Percentiles rank a stretch among this genome's conserved stretches.
These are phyloP conservation scores for Naso thynnoides DNA, from an alignment of 2,797 vertebrate genomes.

Conservation along the genomic window DNA sequence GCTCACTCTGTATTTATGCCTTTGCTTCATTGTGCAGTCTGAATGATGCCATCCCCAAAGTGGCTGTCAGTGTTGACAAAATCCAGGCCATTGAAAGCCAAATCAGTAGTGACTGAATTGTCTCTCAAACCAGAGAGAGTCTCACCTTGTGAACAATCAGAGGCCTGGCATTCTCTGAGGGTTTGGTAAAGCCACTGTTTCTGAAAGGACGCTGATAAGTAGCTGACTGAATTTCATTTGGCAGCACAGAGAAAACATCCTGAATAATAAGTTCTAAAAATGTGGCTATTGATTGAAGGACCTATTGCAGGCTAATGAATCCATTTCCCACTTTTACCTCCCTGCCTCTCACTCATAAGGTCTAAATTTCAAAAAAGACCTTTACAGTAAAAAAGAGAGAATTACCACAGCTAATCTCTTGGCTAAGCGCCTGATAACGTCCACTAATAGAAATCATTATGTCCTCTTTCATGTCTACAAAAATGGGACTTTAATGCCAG, in stretches of 20 bases:
- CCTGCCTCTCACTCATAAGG: conserved; percentile 30
- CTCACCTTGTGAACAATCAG: conserved; percentile 2
- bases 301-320: conserved; percentile 43
- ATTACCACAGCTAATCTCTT: conserved; percentile 66
- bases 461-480: conserved; percentile 62
- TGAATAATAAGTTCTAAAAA: conserved; percentile 24
- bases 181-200: conserved; percentile 7
- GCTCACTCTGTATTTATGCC: conserved; percentile 2
- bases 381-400: conserved; percentile 50
- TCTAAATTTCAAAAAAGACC: conserved; percentile 49
- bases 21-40: conserved; percentile 24
- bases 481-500: conserved; percentile 51
- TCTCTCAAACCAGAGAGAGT: conserved; percentile 1
- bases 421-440: conserved; percentile 67
- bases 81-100: conserved; percentile 20
- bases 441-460: conserved; percentile 71
- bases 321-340: conserved; percentile 21
- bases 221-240: conserved; percentile 2
- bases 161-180: background rate
- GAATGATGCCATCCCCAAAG: background rate
- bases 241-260: background rate
- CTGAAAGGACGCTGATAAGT: conserved; percentile 24
- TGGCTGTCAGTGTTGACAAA: background rate
- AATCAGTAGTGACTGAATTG: background rate
- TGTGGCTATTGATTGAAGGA: conserved; percentile 35